A percentile compares a stretch with the other conserved stretches of the same genome.
These are phyloP conservation scores for Crocodylus rhombifer DNA, from an alignment of 2,797 vertebrate genomes.

Conservation along the genomic window DNA sequence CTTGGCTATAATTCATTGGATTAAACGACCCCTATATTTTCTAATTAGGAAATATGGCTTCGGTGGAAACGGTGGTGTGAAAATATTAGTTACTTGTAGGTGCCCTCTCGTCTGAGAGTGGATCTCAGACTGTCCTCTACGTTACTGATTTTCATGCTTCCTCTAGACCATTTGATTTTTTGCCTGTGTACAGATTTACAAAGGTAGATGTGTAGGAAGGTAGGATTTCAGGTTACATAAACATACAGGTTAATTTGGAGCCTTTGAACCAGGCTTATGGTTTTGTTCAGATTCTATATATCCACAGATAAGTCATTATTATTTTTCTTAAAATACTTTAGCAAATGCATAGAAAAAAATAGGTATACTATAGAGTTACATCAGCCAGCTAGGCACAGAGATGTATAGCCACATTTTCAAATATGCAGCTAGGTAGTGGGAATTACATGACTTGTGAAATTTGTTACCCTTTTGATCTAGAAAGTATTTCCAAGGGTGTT, in stretches of 20 bases:
- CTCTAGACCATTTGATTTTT: background rate
- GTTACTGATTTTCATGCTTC: background rate
- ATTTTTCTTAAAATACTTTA: background rate
- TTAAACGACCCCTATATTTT: constrained; percentile 14
- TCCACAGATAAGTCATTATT: background rate
- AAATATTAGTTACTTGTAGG: background rate
- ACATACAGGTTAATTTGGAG: background rate
- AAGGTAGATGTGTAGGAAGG: background rate
- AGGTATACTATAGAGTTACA: background rate
- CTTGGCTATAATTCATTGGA: background rate
- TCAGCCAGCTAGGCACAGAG: background rate
- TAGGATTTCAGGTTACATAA: background rate
- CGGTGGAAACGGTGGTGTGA: background rate
- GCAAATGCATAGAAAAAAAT: background rate
- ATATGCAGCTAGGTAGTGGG: background rate
- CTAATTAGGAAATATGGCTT: background rate
- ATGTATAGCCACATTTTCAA: background rate
- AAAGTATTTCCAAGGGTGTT: background rate
- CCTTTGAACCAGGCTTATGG: background rate
- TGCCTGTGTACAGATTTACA: background rate
- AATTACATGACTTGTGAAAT: background rate
- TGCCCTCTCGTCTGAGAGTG: background rate
- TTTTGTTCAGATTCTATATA: background rate
- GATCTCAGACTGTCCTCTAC: background rate
- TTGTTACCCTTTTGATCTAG: background rate